Evolutionary conservation across 2,888 invertebrate genomes (phyloP).

Genomic region (Thecocarcelia acutangulata): DNA sequence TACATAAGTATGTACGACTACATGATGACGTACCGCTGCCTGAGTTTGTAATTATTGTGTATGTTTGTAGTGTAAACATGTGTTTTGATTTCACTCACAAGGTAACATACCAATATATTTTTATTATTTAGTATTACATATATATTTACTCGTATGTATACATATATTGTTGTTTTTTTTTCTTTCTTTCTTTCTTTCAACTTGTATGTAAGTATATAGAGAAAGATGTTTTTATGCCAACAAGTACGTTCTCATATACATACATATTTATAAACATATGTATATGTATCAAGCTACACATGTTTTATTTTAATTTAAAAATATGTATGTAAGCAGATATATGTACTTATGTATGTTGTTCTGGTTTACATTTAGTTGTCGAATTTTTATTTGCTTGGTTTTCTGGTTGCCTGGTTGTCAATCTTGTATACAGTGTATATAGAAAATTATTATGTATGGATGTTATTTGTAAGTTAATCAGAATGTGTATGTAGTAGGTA

Average conservation of each 20-base stretch:
- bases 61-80: constrained; percentile 6
- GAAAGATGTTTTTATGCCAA: background rate
- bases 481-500: background rate
- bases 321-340: constrained; percentile 46
- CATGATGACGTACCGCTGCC: too few species aligned
- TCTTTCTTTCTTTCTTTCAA: too few species aligned
- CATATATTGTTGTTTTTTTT: background rate
- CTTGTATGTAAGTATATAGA: background rate
- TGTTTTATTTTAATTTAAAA: background rate
- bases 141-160: too few species aligned
- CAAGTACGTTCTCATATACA: background rate
- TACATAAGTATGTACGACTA: background rate
- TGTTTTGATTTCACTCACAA: constrained; percentile 34
- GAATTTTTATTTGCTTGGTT: constrained; percentile 21
- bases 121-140: background rate
- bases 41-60: background rate
- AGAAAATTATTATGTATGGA: constrained; percentile 54
- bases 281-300: constrained; percentile 1
- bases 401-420: constrained; percentile 67
- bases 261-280: constrained; percentile 48
- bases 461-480: too few species aligned
- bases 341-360: constrained; percentile 35
- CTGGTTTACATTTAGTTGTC: constrained; percentile 6
- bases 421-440: constrained; percentile 70
- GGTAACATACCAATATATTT: background rate